Base-by-base conservation (phyloP, 2,797 vertebrate genomes). In the Clarias platycephalus region DNA sequence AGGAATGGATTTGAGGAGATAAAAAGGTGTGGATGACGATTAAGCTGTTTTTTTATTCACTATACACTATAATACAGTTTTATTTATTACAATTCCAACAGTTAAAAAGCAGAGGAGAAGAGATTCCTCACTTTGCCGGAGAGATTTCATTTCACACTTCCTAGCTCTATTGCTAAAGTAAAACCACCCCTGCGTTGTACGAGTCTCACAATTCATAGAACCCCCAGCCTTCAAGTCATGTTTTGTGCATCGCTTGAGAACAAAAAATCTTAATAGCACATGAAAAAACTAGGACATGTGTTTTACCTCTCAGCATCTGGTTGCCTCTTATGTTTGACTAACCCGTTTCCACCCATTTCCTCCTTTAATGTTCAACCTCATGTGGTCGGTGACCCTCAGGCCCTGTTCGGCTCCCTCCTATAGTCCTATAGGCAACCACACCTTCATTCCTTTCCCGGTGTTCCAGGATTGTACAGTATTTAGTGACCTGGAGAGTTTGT, bases 291-390 rank as follows among this genome's bases (percentile, higher is more conserved):
- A 16, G n/a, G 10, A 26, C 53, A 26, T 12, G 26, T 67, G 66
- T 82, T 89, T 67, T 58, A 82, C 72, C 80, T 31, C 70, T 87
- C 79, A 83, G 60, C 83, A 49, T 84, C 24, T 86, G 67, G 24
- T 82, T 49, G 34, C 49, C 37, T 22, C 63, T 75, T 74, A 70
- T 84, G 85, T 86, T 88, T 89, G 80, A 67, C 62, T 83, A 84
- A 81, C 76, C 75, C 40, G 70, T n/a, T 86, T 84, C 62, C 8
- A 63, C 34, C 64, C 63, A 80, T 49, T 89, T 72, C 37, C 34
- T 64, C 31, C 74, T 87, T 86, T 87, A 84, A 83, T 86, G 83
- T 86, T 86, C 68, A 40, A 82, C 57, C 76, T 81, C 80, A 75
- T 64, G 60, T 58, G 55, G 16, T 9, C 24, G 80, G 77, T 74